Evolutionary conservation across 2,888 invertebrate genomes (phyloP).

Genomic region (Fragum fragum): DNA sequence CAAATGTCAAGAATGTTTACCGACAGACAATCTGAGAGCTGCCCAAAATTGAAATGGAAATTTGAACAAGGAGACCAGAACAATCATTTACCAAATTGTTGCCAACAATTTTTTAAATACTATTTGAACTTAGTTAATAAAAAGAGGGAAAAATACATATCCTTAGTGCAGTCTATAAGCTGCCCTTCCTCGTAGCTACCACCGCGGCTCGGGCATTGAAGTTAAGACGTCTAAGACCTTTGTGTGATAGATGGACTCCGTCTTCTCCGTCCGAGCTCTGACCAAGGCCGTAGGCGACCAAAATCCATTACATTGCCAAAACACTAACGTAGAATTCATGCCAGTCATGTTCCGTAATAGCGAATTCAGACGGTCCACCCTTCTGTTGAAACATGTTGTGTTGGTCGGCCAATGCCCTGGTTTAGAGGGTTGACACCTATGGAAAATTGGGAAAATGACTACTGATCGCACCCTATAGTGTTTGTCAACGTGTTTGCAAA

Average conservation of each 20-base stretch:
- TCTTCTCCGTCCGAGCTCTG: not conserved
- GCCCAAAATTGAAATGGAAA: not conserved
- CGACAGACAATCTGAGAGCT: too few species aligned
- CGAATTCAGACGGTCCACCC: not conserved
- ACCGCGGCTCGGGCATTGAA: constrained; percentile 12
- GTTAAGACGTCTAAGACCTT: not conserved
- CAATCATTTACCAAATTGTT: not conserved
- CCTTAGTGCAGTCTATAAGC: not conserved
- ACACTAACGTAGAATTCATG: too few species aligned
- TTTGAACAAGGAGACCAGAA: not conserved
- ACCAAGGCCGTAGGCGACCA: not conserved
- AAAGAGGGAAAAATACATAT: not conserved
- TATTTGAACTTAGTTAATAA: not conserved
- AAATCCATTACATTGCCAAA: constrained; percentile 19
- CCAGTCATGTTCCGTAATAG: too few species aligned
- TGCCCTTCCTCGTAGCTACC: not conserved
- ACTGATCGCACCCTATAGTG: too few species aligned
- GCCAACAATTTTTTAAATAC: not conserved
- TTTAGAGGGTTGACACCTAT: not conserved
- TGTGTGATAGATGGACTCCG: not conserved
- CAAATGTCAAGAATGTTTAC: too few species aligned
- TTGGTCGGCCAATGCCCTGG: not conserved
- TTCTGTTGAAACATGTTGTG: not conserved
- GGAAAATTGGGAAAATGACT: too few species aligned
- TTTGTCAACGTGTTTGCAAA: too few species aligned